Base-by-base conservation (phyloP, 2,113 vertebrate species). In the Chitala chitala region DNA sequence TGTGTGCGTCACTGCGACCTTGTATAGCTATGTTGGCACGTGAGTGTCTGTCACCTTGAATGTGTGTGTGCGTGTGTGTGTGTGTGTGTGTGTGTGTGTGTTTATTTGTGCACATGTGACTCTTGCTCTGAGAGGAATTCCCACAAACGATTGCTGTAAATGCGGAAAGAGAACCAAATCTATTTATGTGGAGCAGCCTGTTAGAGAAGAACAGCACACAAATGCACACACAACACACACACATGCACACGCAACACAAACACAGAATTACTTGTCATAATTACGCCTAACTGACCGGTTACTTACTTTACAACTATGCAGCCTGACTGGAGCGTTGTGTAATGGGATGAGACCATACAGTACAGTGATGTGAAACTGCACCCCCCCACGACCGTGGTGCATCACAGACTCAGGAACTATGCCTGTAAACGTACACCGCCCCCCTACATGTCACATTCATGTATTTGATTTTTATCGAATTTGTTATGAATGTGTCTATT, bases 401-500 rank as follows among this genome's bases (percentile, higher is more conserved):
- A 48, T 13, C 46, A 5, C 46, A 48, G 5, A 13, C 46, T 13
- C 46, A 48, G n/a, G n/a, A n/a, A n/a, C n/a, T n/a, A n/a, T n/a
- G n/a, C 17, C 33, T 4, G 17, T 50, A 50, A 13, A 38, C n/a
- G 59, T n/a, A 22, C 17, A 1, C 20, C 17, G 1, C 59, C 31
- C 59, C n/a, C 59, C 26, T 36, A 36, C 38, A 63, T 9, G 33
- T n/a, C 38, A 33, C 33, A 29, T 36, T 63, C 31, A 59, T 31
- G 56, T 63, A 17, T 63, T 6, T 38, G 59, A 63, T 33, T 33
- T 31, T 63, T 29, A 63, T n/a, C n/a, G n/a, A n/a, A n/a, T n/a
- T n/a, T n/a, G n/a, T 63, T 63, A 29, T 13, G n/a, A 63, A n/a
- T 36, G 59, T 20, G n/a, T 63, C 17, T 63, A 63, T 63, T 63